Base-by-base conservation (phyloP, 1,140 invertebrate species). In the Drosophila pseudoobscura region DNA sequence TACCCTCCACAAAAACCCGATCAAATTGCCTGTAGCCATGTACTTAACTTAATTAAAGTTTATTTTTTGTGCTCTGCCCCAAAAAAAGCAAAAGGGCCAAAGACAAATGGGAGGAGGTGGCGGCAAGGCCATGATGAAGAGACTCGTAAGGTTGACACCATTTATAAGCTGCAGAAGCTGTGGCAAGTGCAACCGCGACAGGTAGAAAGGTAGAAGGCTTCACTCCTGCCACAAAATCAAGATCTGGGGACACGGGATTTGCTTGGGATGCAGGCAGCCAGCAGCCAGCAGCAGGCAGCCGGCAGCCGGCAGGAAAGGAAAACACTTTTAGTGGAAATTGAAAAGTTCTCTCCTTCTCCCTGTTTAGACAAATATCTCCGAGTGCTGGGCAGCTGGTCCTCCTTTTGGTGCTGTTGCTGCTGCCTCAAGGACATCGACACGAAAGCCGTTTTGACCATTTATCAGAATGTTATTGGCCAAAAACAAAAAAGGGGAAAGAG, bases 11-110 rank as follows among this genome's bases (percentile, higher is more conserved):
- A 50, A 62, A 53, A 24, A 47, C 15, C 45, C 43, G 43, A 60
- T 64, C 0, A 35, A 31, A 54, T 31, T 31, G 69, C 73, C 45
- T 44, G 17, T 31, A 43, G 52, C 24, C 50, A 41, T 65, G 56
- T 76, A 82, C 82, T 87, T 87, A 88, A 87, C 62, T 78, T 87
- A 87, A 88, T 87, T 88, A 88, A 88, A 88, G 62, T 74, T 65
- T 65, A 62, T 62, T 80, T 77, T 85, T 61, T 50, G 17, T 41
- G 55, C 58, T 56, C 55, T 51, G 65, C 63, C 51, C 31, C 35
- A 13, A 39, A 39, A 39, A 20, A 50, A 54, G 24, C 3, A 4
- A 66, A 59, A 35, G 72, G 72, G 63, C 65, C 66, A 76, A 65
- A 69, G 80, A 84, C 63, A 84, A 85, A 85, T 72, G 56, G 59